phyloP scores from a whole-genome alignment of 2,113 vertebrate genomes.

The Hipposideros armiger region DNA sequence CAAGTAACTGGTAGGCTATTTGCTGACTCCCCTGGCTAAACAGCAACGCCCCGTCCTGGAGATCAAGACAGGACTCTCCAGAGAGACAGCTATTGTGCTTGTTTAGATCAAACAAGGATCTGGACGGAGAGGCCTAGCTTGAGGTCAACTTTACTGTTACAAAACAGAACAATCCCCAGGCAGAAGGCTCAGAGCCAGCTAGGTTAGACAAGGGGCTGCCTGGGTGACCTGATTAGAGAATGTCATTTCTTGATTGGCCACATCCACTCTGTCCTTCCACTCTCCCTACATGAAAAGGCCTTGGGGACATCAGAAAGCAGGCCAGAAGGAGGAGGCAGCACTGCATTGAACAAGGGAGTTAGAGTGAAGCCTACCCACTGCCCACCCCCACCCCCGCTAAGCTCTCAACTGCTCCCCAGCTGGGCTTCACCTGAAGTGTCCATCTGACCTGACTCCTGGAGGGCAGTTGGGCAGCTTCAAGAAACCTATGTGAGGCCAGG shows the following conservation, averaged over 20 bases:
- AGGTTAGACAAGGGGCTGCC: slow-evolving; percentile 47
- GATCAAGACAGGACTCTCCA: not conserved
- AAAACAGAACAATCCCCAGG: slow-evolving; percentile 63
- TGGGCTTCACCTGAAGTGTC: not conserved
- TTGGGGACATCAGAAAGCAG: slow-evolving; percentile 67
- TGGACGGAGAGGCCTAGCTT: slow-evolving; percentile 10
- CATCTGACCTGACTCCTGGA: not conserved
- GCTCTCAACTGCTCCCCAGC: not conserved
- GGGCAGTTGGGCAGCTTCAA: not conserved
- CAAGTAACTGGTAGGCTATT: not conserved
- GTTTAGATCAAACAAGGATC: slow-evolving; percentile 37
- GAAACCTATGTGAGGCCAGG: not conserved
- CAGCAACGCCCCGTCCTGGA: slow-evolving; percentile 67
- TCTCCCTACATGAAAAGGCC: slow-evolving; percentile 44
- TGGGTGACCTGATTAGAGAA: slow-evolving; percentile 66
- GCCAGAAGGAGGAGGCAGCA: slow-evolving; percentile 22
- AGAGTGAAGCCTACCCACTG: not conserved
- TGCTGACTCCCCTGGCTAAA: not conserved
- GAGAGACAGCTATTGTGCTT: not conserved
- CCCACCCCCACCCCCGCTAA: fast-evolving
- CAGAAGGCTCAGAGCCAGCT: slow-evolving; percentile 58
- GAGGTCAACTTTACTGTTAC: slow-evolving; percentile 59
- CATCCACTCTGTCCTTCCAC: slow-evolving; percentile 1
- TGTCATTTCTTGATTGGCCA: slow-evolving; percentile 50
- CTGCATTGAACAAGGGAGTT: not conserved